Base-by-base conservation (phyloP, 2,888 invertebrate species). In the Helobdella robusta region DNA sequence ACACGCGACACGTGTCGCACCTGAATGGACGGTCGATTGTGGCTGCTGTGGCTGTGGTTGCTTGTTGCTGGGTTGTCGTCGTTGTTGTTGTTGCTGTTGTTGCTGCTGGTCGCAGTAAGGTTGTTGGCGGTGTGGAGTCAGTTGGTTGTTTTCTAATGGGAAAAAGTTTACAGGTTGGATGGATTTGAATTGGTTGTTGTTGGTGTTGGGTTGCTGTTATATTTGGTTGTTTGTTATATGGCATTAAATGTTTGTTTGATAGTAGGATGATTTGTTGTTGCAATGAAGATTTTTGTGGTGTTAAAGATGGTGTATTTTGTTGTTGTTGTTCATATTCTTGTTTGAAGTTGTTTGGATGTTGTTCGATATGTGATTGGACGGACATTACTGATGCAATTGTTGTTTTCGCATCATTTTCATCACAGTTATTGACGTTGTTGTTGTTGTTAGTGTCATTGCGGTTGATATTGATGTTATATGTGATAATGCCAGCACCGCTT, bases 1-100 rank as follows among this genome's bases (percentile, higher is more conserved):
- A 68, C 35, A 69, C 62, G 59, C 69, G 68, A 44, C 72, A 72
- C 25, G 59, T 63, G 20, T 52, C 44, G 61, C 72, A 72, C n/a
- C 54, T 46, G 56, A 68, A 72, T 6, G 72, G 72, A 8, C 15
- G 40, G 40, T 40, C 11, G 8, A 8, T 8, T 40, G 40, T 8
- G 8, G 18, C 11, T 15, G 40, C 15, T 40, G 8, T 8, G 18
- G 40, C 40, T 40, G 18, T 40, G 40, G 40, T 40, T 40, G 40
- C 15, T 8, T 40, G 40, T 40, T 40, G 40, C 11, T 40, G 40
- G 40, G 18, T 40, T 8, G 40, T 40, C 15, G 40, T 40, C 11
- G 18, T 8, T 15, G 40, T 18, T 40, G 40, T 8, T 40, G 40
- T 40, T 40, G 40, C n/a, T n/a, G n/a, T n/a, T n/a, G n/a, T n/a